Conservation (phyloP, 2,797 vertebrate species). For the Tangara arthus region DNA sequence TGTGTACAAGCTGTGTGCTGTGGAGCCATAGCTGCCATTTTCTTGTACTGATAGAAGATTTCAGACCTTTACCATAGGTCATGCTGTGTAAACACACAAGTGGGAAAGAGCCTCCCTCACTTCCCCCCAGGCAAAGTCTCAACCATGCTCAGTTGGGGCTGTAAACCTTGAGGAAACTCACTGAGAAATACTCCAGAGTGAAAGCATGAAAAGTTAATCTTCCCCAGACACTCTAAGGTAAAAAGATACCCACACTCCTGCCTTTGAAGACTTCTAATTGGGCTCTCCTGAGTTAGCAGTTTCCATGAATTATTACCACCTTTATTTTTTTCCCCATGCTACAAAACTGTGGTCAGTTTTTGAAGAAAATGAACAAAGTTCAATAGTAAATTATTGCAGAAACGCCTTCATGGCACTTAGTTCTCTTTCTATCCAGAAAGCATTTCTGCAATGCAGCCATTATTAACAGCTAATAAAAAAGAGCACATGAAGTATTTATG, state of each 20-base stretch:
- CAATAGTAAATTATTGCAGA: background rate
- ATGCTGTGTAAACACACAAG: background rate
- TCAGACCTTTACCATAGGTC: background rate
- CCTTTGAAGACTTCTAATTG: background rate
- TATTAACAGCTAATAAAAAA: background rate
- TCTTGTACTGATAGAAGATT: background rate
- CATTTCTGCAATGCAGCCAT: background rate
- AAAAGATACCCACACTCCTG: background rate
- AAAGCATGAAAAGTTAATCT: background rate
- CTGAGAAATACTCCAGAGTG: background rate
- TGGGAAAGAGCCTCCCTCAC: background rate
- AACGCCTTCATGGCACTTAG: background rate
- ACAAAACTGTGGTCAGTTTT: background rate
- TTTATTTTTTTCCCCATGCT: background rate
- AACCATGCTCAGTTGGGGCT: background rate
- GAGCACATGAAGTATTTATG: background rate
- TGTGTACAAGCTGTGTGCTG: background rate
- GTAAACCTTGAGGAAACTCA: background rate
- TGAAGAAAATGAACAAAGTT: background rate
- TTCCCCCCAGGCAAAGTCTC: background rate
- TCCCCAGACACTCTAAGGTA: background rate
- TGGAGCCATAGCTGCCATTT: background rate
- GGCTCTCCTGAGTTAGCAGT: background rate
- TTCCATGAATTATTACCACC: background rate
- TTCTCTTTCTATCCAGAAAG: background rate